Conservation (phyloP, 2,797 vertebrate genomes). For the Glossophaga mutica region DNA sequence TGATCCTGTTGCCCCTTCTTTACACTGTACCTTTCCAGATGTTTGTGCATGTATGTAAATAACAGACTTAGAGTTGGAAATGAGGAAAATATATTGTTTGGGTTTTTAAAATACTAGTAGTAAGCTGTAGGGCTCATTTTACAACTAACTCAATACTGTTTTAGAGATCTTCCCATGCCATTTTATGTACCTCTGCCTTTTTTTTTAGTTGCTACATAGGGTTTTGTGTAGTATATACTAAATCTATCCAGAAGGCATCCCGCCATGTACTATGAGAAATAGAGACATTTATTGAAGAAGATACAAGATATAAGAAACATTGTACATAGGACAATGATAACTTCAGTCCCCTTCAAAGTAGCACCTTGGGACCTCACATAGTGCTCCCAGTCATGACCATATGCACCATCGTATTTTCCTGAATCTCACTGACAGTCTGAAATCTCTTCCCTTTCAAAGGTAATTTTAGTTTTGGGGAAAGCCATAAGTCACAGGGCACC, state of each 20-base stretch:
- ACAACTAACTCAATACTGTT: not conserved
- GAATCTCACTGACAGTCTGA: too few relatives aligned
- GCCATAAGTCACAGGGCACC: too few relatives aligned
- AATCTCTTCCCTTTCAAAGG: too few relatives aligned
- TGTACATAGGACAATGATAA: too few relatives aligned
- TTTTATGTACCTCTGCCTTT: not conserved
- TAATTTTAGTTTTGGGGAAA: too few relatives aligned
- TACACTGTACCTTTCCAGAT: not conserved
- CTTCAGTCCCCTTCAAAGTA: too few relatives aligned
- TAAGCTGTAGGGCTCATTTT: not conserved
- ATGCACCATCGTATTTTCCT: too few relatives aligned
- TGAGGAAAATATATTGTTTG: not conserved
- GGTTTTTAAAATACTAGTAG: not conserved
- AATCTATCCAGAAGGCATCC: not conserved
- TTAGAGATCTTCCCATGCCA: constrained; percentile 4
- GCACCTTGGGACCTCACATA: too few relatives aligned
- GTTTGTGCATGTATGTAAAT: not conserved
- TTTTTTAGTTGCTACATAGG: not conserved
- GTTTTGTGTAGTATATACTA: not conserved
- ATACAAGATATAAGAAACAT: not conserved
- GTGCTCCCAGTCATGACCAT: too few relatives aligned
- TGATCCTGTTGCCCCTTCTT: not conserved
- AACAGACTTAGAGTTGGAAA: not conserved
- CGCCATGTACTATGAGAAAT: not conserved
- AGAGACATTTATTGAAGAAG: not conserved